Evolutionary conservation across 2,113 vertebrate genomes (phyloP).

Genomic region (Tautogolabrus adspersus): DNA sequence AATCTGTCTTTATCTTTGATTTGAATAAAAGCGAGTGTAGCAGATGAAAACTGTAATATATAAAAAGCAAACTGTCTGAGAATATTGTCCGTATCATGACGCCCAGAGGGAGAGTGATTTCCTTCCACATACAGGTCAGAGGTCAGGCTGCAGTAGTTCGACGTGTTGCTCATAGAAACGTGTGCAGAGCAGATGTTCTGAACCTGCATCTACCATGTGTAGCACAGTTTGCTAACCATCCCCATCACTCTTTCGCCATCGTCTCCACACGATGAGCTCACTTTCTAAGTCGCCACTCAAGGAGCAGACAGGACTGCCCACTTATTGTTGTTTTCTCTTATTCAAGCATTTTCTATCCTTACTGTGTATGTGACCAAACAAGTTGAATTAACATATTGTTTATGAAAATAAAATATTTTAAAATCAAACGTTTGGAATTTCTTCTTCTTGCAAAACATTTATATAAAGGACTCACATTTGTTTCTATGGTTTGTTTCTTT

Average conservation of each 20-base stretch:
- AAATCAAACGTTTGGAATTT: constrained; percentile 56
- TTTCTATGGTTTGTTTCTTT: no score
- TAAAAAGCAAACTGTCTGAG: neutral
- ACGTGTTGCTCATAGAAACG: constrained; percentile 15
- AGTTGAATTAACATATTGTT: constrained; percentile 79
- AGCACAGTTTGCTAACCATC: constrained; percentile 51
- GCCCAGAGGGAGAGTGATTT: neutral
- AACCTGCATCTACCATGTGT: constrained; percentile 48
- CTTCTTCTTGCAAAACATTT: neutral
- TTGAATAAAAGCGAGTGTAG: constrained; percentile 45
- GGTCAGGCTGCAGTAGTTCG: neutral
- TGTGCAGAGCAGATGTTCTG: constrained; percentile 7
- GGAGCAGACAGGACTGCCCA: constrained; percentile 55
- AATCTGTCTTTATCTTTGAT: constrained; percentile 22
- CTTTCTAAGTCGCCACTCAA: constrained; percentile 30
- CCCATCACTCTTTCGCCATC: constrained; percentile 1
- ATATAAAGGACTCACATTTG: no score
- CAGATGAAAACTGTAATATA: constrained; percentile 6
- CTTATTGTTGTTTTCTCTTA: constrained; percentile 67
- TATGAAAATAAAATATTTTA: constrained; percentile 84
- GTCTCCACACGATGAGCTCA: constrained; percentile 14
- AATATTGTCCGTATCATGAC: neutral
- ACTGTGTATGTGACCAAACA: constrained; percentile 72
- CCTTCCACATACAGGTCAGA: neutral
- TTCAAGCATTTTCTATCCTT: constrained; percentile 79